Base-by-base conservation (phyloP, 2,888 invertebrate species). In the Chromoteleia sp. region DNA sequence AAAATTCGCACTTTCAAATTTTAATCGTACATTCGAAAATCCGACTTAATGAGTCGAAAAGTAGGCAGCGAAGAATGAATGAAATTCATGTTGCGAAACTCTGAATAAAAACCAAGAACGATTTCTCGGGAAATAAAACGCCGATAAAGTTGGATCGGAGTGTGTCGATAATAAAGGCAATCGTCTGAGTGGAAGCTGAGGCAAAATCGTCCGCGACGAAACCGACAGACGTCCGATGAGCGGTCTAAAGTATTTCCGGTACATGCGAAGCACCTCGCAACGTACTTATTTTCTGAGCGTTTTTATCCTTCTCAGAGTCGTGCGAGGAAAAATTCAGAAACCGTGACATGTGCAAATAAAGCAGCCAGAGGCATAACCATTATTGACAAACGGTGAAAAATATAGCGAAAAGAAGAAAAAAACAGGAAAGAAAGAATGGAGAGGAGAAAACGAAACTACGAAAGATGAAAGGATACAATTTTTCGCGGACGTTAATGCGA, bases 221-320 rank as follows among this genome's bases (percentile, higher is more conserved):
- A 83, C 82, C 83, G 67, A 45, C 71, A 84, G 86, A 87, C 84
- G 86, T 87, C 82, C 85, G 84, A 83, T 85, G 85, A 88, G 87
- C 86, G 80, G 84, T 73, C 83, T 81, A 85, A 86, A 88, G 84
- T 86, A 84, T 85, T 87, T 88, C 86, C 87, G 84, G 82, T 84
- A 81, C 79, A 80, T 75, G 80, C 59, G 82, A 75, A 63, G 79
- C 61, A 50, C 67, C 67, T 78, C 54, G 65, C 59, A 74, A 70
- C 45, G 68, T 75, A 80, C 59, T 82, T 54, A 71, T 78, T 84
- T 76, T 71, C 43, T 17, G 29, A 81, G 67, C 80, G 50, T 50
- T 65, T 80, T 75, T 76, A 45, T 52, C 52, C 74, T 63, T 33
- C n/a, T 36, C 45, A 30, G 33, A 58, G 30, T 75, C 67, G 33